Evolutionary conservation across 2,113 vertebrate genomes (phyloP), one percentile per base, ranked within the genome.

Genomic region (Mustela nigripes): DNA sequence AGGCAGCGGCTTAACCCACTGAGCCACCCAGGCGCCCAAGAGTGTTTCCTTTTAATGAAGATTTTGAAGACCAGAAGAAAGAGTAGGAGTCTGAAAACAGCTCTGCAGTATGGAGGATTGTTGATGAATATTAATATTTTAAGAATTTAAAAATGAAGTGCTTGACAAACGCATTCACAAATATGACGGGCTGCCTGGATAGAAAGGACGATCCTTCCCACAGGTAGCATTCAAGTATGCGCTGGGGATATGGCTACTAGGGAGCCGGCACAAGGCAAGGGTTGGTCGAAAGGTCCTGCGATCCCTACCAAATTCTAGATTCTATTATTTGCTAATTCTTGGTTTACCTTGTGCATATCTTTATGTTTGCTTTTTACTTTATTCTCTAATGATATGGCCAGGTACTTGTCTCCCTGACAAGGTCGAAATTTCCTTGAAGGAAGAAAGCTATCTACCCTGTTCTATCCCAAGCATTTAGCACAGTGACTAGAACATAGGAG

Each of bases 101-200:
- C 36, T 94, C n/a, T 53, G 53, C 53, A 82, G 36, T 58, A 82
- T 50, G 78, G 60, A 94, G 9, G 58, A 89, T n/a, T 96, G 9
- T 74, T 58, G 31, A 7, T 22, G 14, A 82, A 79, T 67, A 45
- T 93, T 53, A 50, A 10, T 90, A 73, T 96, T 94, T 74, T 94
- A n/a, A 87, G 65, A 87, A 90, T 91, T 78, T 91, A 21, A n/a
- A n/a, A 80, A 31, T 56, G 12, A 86, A n/a, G 39, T 96, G 18
- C 36, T 95, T 86, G 28, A 11, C 45, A 50, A 26, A 82, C 60
- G 19, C 65, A 11, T 67, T 95, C 63, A 95, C 12, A 78, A 86
- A 91, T 88, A 19, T 65, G 71, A 60, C 36, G 48, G 33, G 24
- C 67, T 88, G 22, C 24, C 33, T 53, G 18, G 39, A 56, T 56